Percentiles rank a stretch among this genome's conserved stretches.
phyloP scores from a whole-genome alignment of 2,888 invertebrate genomes.

The Synergus itoensis region DNA sequence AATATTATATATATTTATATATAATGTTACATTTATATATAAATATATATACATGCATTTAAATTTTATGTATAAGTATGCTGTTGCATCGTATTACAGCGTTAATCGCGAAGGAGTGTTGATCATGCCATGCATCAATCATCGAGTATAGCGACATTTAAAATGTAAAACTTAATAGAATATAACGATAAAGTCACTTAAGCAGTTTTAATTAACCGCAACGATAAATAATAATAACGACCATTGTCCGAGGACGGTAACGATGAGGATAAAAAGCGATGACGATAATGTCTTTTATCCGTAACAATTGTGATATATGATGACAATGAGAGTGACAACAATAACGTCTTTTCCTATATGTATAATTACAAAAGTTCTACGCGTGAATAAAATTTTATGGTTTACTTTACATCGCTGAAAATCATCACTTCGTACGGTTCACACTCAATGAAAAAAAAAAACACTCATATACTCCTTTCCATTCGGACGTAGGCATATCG shows the following conservation, averaged over 20 bases:
- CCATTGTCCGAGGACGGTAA: conserved; percentile 54
- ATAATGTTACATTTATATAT: conserved; percentile 56
- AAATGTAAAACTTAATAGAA: conserved; percentile 51
- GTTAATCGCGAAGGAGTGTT: conserved; percentile 62
- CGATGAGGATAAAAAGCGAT: conserved; percentile 54
- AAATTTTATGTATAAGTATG: conserved; percentile 70
- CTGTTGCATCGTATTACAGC: conserved; percentile 73
- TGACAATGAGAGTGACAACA: conserved; percentile 61
- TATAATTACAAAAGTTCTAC: conserved; percentile 60
- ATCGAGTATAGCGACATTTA: conserved; percentile 52
- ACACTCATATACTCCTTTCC: conserved; percentile 41
- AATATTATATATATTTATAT: conserved; percentile 69
- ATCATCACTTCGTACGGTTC: conserved; percentile 48
- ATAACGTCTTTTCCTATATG: conserved; percentile 53
- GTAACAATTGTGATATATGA: conserved; percentile 58
- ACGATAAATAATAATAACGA: conserved; percentile 53
- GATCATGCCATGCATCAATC: conserved; percentile 58
- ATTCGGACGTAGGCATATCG: conserved; percentile 33
- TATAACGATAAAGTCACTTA: conserved; percentile 39
- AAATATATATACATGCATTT: conserved; percentile 58
- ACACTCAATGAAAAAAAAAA: conserved; percentile 45
- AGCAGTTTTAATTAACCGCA: conserved; percentile 45
- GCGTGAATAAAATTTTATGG: conserved; percentile 57
- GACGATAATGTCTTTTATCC: conserved; percentile 57
- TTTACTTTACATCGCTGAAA: conserved; percentile 57